Evolutionary conservation across 1,140 invertebrate genomes (phyloP).

Genomic region (Phthorimaea operculella): DNA sequence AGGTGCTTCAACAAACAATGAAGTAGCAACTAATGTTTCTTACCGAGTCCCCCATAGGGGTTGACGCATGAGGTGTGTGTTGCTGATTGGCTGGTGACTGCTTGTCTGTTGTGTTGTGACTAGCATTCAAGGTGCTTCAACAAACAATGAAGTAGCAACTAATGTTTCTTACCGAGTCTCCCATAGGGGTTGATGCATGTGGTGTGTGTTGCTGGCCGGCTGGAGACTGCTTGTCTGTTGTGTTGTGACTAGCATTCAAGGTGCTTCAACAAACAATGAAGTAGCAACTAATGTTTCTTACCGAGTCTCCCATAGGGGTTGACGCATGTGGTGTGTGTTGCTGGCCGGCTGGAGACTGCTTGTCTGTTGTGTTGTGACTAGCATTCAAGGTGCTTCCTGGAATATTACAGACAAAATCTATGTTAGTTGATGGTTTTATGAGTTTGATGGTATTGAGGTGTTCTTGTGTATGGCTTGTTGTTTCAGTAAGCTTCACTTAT

Average conservation of each 20-base stretch:
- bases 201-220: slow-evolving; percentile 36
- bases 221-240: slow-evolving; percentile 48
- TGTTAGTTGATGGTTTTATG: no score
- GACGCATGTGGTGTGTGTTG: slow-evolving; percentile 42
- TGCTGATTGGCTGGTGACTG: slow-evolving; percentile 36
- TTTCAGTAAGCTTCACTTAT: no score
- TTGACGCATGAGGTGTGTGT: slow-evolving; percentile 38
- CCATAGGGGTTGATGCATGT: slow-evolving; percentile 40
- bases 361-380: slow-evolving; percentile 47
- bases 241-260: slow-evolving; percentile 43
- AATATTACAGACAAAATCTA: no score
- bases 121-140: slow-evolving; percentile 46
- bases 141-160: no score
- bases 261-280: no score
- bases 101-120: slow-evolving; percentile 48
- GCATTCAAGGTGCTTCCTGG: slow-evolving; percentile 22
- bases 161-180: slow-evolving; percentile 56
- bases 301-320: slow-evolving; percentile 51
- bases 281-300: no score
- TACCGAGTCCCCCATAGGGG: slow-evolving; percentile 54
- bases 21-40: no score
- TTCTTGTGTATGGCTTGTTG: no score
- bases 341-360: slow-evolving; percentile 36
- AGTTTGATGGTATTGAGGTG: no score
- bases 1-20: no score